These are phyloP conservation scores for Entomobrya multifasciata DNA, from an alignment of 2,888 invertebrate species.

Conservation along the genomic window DNA sequence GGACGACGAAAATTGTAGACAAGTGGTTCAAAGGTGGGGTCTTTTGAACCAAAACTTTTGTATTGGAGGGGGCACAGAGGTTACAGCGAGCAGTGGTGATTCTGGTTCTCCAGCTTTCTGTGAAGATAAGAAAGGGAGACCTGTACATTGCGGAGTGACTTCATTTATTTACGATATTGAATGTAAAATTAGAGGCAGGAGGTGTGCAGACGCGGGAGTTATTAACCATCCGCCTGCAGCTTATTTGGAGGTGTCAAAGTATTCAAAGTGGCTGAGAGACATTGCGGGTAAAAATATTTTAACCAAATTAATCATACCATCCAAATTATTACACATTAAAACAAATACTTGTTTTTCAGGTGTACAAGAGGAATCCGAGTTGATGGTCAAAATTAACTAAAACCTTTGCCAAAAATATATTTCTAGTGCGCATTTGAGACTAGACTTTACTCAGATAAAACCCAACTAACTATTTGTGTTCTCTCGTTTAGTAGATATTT, in stretches of 20 bases:
- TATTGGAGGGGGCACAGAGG: conserved; percentile 59
- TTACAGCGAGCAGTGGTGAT: conserved; percentile 60
- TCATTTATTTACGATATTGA: conserved; percentile 63
- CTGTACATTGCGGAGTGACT: conserved; percentile 54
- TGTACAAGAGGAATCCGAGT: conserved; percentile 40
- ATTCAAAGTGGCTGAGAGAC: conserved; percentile 56
- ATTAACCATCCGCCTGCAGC: conserved; percentile 57
- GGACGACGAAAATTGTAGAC: conserved; percentile 51
- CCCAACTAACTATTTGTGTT: too few relatives aligned
- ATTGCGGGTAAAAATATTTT: conserved; percentile 61
- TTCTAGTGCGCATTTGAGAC: too few relatives aligned
- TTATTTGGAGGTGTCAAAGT: conserved; percentile 56
- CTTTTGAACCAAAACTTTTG: conserved; percentile 54
- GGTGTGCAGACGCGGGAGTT: conserved; percentile 41
- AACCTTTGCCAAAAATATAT: too few relatives aligned
- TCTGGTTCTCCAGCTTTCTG: conserved; percentile 56
- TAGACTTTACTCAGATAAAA: too few relatives aligned
- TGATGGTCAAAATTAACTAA: conserved; percentile 50
- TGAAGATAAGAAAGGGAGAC: conserved; percentile 57
- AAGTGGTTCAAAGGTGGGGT: conserved; percentile 57
- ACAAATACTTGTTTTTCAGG: conserved; percentile 16
- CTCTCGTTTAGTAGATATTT: too few relatives aligned
- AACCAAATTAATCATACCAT: background rate
- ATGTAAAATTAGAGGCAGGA: conserved; percentile 56
- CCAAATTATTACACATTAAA: background rate